phyloP scores from a whole-genome alignment of 2,888 invertebrate genomes.

The Cyclophora punctaria region DNA sequence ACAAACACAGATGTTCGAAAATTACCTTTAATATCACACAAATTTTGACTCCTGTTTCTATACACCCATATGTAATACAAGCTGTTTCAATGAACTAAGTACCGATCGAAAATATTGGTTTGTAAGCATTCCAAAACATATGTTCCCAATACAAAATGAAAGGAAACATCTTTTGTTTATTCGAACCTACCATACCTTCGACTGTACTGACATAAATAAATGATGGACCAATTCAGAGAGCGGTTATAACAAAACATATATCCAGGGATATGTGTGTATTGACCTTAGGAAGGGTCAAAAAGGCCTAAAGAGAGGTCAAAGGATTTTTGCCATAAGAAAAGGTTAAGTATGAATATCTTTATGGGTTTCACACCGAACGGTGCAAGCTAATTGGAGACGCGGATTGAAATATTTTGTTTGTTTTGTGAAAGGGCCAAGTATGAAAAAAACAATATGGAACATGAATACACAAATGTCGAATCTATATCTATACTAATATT shows the following conservation, averaged over 20 bases:
- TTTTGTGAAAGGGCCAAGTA: neutral
- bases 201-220: neutral
- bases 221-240: neutral
- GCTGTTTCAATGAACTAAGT: no score
- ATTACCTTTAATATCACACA: no score
- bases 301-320: slow-evolving; percentile 20
- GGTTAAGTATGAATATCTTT: slow-evolving; percentile 10
- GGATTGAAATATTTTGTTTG: neutral
- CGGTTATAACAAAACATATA: slow-evolving; percentile 2
- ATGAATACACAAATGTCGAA: neutral
- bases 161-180: no score
- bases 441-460: neutral
- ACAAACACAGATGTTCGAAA: no score
- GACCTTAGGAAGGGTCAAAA: slow-evolving; percentile 20
- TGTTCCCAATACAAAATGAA: no score
- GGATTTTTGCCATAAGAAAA: slow-evolving; percentile 17
- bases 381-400: neutral
- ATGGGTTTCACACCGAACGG: slow-evolving; percentile 9
- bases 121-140: no score
- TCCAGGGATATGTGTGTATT: slow-evolving; percentile 13
- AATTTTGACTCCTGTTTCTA: no score
- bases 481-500: no score
- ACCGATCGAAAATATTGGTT: no score
- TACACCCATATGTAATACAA: no score
- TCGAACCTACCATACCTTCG: no score